These are phyloP conservation scores for Sebastes matsubarae DNA, from an alignment of 2,797 vertebrate species.

Conservation along the genomic window DNA sequence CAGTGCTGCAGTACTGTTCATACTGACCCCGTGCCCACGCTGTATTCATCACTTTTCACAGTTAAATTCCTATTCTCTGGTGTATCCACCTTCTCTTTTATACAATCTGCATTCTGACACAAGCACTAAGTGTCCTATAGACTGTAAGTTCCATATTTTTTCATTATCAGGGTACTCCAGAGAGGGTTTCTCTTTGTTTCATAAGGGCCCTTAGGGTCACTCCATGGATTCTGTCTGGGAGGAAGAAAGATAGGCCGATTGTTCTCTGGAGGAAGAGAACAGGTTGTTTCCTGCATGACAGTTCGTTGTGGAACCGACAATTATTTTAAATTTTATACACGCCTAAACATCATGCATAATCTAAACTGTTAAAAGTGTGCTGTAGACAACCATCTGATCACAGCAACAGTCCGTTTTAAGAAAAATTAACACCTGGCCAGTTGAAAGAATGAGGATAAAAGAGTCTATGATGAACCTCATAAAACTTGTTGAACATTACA, in stretches of 20 bases:
- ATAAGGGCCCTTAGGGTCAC: background rate
- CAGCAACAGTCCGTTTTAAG: background rate
- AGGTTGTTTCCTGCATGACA: background rate
- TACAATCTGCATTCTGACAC: conserved; percentile 30
- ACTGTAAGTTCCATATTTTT: conserved; percentile 30
- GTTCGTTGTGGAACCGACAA: too few relatives aligned
- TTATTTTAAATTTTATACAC: background rate
- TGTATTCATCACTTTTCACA: conserved; percentile 56
- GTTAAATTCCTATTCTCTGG: conserved; percentile 47
- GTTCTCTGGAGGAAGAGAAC: conserved; percentile 1
- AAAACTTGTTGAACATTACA: background rate
- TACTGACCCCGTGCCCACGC: conserved; percentile 65
- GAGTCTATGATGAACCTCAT: background rate
- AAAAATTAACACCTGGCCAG: background rate
- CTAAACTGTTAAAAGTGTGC: background rate
- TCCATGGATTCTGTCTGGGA: conserved; percentile 19
- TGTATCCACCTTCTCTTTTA: conserved; percentile 52
- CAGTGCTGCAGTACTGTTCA: conserved; percentile 39
- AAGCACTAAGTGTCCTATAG: conserved; percentile 25
- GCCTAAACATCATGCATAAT: background rate
- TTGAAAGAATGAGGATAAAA: background rate
- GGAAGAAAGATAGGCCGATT: background rate
- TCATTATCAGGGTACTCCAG: conserved; percentile 25
- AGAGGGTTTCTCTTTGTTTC: conserved; percentile 35
- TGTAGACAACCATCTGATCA: background rate